phyloP scores from a whole-genome alignment of 35 echinoderm and acorn worm species.

The Ptychodera flava region DNA sequence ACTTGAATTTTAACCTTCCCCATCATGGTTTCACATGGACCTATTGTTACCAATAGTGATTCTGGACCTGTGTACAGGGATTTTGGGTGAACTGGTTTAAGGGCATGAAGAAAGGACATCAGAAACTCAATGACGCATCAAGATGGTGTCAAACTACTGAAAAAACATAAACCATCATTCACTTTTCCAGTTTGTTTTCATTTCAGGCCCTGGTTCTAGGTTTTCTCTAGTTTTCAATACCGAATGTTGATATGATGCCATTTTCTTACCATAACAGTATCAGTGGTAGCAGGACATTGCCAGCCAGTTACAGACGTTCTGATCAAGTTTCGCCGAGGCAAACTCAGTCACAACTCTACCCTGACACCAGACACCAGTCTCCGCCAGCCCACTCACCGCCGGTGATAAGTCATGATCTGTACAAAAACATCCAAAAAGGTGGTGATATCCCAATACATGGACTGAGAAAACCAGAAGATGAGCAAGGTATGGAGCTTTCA shows the following conservation, averaged over 20 bases:
- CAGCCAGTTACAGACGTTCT: not conserved
- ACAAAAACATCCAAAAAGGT: not conserved
- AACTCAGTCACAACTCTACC: not conserved
- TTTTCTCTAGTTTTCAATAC: slow-evolving; percentile 17
- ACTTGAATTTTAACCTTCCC: no score
- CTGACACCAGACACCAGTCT: not conserved
- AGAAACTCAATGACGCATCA: no score
- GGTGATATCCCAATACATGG: not conserved
- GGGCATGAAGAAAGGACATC: no score
- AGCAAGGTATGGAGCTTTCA: not conserved
- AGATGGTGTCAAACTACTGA: no score
- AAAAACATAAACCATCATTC: no score
- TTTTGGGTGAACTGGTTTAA: no score
- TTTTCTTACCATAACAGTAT: not conserved
- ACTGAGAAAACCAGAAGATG: not conserved
- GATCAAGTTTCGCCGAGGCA: not conserved
- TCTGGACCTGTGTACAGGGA: no score
- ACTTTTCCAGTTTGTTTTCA: no score
- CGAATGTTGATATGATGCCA: no score
- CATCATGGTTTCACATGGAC: no score
- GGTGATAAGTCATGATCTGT: not conserved
- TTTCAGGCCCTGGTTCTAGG: slow-evolving; percentile 18
- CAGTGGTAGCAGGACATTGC: not conserved
- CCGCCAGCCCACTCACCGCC: no score
- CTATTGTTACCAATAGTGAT: no score